Evolutionary conservation across 2,113 vertebrate species (phyloP).

Genomic region (Periophthalmodon schlosseri): DNA sequence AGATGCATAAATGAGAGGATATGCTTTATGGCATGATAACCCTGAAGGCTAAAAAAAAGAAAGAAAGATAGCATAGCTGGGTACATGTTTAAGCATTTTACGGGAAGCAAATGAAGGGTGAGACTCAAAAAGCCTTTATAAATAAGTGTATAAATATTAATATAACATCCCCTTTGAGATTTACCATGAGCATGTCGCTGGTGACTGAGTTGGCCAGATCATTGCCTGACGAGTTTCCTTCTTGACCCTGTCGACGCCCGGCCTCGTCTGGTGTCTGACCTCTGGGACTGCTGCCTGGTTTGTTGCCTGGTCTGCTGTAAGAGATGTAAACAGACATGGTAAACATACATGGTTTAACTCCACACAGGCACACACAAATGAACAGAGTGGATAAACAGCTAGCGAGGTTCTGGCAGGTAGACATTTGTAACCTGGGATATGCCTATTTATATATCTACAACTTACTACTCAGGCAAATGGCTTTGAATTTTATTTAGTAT

Average conservation of each 20-base stretch:
- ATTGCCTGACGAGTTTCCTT: conserved; percentile 90
- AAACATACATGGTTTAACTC: background rate
- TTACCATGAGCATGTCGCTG: conserved; percentile 98
- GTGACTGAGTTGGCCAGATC: conserved; percentile 98
- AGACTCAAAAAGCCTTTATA: too few species aligned
- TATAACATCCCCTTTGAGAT: conserved; percentile 11
- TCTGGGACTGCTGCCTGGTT: conserved; percentile 83
- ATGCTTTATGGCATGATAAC: background rate
- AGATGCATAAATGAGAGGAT: background rate
- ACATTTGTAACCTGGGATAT: background rate
- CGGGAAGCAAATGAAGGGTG: too few species aligned
- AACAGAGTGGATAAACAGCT: background rate
- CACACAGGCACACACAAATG: background rate
- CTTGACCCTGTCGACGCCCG: conserved; percentile 78
- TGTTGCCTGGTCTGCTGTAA: conserved; percentile 83
- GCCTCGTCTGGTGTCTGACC: conserved; percentile 85
- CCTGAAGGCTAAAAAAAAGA: too few species aligned
- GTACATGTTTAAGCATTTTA: too few species aligned
- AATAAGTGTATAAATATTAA: too few species aligned
- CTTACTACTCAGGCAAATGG: background rate
- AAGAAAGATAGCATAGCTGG: too few species aligned
- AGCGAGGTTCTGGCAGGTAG: background rate
- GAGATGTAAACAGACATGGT: conserved; percentile 34
- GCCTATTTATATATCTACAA: background rate
- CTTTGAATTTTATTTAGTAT: background rate